Evolutionary conservation across 1,140 invertebrate genomes (phyloP), one percentile per base, ranked within the genome.

Genomic region (Drosophila virilis): DNA sequence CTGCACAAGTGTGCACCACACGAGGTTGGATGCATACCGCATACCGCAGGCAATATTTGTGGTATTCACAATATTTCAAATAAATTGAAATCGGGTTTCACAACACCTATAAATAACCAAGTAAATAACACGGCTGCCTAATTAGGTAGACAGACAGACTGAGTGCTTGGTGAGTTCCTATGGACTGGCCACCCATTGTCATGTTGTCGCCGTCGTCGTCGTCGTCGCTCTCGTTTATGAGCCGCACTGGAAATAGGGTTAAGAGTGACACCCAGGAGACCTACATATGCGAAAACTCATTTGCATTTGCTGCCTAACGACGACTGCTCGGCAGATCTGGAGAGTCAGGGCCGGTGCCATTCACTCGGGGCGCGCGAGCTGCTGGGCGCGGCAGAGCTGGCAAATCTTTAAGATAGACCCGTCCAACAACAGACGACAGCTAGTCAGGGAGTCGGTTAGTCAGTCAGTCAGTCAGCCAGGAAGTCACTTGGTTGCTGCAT

Each of bases 241-340:
- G 69, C 57, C 69, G 46, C 58, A 28, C 40, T 55, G 55, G 65
- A 77, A 88, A 88, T 80, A 83, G 73, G 83, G 83, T 88, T 88
- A 89, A 88, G 83, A 89, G 83, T 83, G 83, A 88, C 83, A 88
- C 84, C 77, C 83, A 71, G 60, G 77, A 88, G 84, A 88, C 83
- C 83, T 83, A 88, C 83, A 88, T 88, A 83, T 72, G 76, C 67
- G 60, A 40, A 54, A 71, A 43, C 74, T 84, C 77, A 84, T 84
- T 85, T 85, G 81, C 81, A 85, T 85, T 85, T 85, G 81, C 67
- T 28, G 61, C 46, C 80, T 83, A 83, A 83, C 80, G 74, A 76
- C 33, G 28, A 32, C 46, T n/a, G 38, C 42, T 55, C 28, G 22
- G 48, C 42, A 33, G 65, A 70, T 43, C 42, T 50, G 45, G 17